Evolutionary conservation across 2,113 vertebrate genomes (phyloP).

Genomic region (Prinia subflava): DNA sequence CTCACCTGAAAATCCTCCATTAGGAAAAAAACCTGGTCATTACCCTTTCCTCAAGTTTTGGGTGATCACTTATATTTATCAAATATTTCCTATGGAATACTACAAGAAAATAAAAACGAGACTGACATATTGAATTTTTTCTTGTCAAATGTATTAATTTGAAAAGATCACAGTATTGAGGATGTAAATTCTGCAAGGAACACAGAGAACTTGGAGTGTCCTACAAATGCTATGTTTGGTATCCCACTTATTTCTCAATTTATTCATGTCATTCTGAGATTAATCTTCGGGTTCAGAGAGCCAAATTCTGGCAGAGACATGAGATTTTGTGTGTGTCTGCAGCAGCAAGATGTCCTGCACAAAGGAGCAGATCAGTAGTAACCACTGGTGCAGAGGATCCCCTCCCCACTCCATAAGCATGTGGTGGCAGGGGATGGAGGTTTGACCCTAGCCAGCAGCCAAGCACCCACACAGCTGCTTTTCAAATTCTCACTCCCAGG

Average conservation of each 20-base stretch:
- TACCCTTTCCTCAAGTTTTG: neutral
- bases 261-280: neutral
- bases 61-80: neutral
- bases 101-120: neutral
- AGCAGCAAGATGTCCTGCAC: neutral
- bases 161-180: neutral
- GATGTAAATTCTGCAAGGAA: neutral
- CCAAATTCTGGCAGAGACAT: neutral
- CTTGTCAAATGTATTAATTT: neutral
- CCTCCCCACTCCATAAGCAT: neutral
- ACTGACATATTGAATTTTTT: neutral
- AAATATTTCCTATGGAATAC: neutral
- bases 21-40: neutral
- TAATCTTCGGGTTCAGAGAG: neutral
- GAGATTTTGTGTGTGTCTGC: neutral
- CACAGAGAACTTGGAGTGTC: neutral
- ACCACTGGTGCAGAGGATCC: neutral
- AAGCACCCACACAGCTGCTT: neutral
- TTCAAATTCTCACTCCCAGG: neutral
- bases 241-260: neutral
- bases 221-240: neutral
- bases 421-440: neutral
- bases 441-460: neutral
- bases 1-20: neutral
- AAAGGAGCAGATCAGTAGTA: neutral